phyloP scores from a whole-genome alignment of 2,888 invertebrate species.

The Sphinx pinastri region DNA sequence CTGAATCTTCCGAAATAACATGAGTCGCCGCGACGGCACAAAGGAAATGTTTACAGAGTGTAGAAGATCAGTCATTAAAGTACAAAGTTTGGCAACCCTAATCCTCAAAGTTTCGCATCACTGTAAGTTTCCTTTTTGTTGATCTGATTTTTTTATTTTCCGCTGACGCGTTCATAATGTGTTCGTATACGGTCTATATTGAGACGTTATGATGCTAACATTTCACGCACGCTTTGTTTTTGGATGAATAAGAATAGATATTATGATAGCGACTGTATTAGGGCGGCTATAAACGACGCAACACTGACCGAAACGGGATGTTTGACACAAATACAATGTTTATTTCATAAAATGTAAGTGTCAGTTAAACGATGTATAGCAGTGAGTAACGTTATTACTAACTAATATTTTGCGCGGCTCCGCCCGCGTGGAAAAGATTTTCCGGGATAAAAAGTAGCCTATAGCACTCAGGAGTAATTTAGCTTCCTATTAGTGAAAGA shows the following conservation, averaged over 20 bases:
- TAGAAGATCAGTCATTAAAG: background rate
- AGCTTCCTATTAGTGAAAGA: too few species aligned
- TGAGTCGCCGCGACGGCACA: too few species aligned
- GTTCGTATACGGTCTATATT: slow-evolving; percentile 17
- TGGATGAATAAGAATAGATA: slow-evolving; percentile 23
- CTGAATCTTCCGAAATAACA: too few species aligned
- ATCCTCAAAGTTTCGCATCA: background rate
- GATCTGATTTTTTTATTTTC: slow-evolving; percentile 1
- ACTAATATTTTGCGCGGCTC: too few species aligned
- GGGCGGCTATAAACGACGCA: background rate
- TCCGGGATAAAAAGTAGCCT: too few species aligned
- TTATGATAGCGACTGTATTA: slow-evolving; percentile 11
- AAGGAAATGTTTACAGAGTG: too few species aligned
- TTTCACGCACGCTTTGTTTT: slow-evolving; percentile 16
- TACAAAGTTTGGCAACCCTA: background rate
- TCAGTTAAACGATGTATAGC: too few species aligned
- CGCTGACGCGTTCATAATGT: background rate
- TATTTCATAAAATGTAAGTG: background rate
- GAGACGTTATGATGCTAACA: slow-evolving; percentile 13
- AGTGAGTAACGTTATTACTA: too few species aligned
- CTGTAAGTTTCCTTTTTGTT: background rate
- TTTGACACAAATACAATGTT: background rate
- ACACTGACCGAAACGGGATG: background rate
- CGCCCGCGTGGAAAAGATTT: too few species aligned
- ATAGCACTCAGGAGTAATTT: too few species aligned